phyloP scores from a whole-genome alignment of 1,140 invertebrate species.

The Reticulitermes speratus region DNA sequence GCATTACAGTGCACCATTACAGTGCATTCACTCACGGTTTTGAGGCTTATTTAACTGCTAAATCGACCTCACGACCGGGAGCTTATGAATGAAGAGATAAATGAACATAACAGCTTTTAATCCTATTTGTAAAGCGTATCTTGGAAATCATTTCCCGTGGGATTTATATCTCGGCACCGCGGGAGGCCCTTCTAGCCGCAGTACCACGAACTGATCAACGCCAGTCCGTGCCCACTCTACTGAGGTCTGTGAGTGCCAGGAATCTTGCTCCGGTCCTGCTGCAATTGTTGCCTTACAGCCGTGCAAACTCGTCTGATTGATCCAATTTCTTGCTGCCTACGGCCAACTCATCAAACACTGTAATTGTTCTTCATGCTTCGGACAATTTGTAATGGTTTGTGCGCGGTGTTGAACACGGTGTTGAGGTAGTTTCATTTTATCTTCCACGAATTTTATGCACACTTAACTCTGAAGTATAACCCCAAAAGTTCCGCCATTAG shows the following conservation, averaged over 20 bases:
- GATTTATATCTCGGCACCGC: background rate
- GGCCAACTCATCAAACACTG: too few species aligned
- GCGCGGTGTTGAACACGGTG: too few species aligned
- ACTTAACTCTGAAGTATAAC: too few species aligned
- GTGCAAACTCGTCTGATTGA: background rate
- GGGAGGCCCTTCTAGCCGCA: background rate
- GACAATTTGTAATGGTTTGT: too few species aligned
- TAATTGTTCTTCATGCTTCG: too few species aligned
- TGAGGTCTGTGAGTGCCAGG: background rate
- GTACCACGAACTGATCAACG: background rate
- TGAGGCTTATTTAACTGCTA: background rate
- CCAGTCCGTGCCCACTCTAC: background rate
- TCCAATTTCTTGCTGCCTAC: too few species aligned
- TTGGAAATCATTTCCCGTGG: background rate
- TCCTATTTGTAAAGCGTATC: conserved; percentile 8
- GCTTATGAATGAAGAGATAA: background rate
- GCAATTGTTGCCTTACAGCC: background rate
- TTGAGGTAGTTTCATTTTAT: too few species aligned
- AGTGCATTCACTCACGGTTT: too few species aligned
- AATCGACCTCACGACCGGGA: background rate
- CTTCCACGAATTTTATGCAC: too few species aligned
- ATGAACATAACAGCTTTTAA: background rate
- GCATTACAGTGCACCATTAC: background rate
- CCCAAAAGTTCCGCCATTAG: too few species aligned
- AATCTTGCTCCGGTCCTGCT: background rate